Conservation (phyloP, 2,113 vertebrate genomes). For the Eptesicus fuscus region DNA sequence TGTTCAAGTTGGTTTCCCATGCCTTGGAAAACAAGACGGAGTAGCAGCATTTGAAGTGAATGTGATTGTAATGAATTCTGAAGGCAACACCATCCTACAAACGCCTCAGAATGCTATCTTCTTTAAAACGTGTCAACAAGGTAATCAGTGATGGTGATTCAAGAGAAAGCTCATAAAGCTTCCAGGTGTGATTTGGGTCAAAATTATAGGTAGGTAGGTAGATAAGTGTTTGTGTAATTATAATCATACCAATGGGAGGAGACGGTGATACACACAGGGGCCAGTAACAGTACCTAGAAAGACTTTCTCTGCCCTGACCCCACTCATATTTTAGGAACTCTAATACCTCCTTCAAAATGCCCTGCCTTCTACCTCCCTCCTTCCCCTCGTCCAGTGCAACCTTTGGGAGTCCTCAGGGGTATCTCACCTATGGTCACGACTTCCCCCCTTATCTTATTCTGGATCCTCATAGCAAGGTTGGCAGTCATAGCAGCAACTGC, state of each 20-base stretch:
- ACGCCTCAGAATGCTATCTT: conserved; percentile 93
- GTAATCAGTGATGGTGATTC: conserved; percentile 72
- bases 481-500: background rate
- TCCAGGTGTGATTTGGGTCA: background rate
- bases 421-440: background rate
- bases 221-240: background rate
- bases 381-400: background rate
- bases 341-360: background rate
- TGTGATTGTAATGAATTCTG: conserved; percentile 90
- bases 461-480: background rate
- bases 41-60: conserved; percentile 93
- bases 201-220: background rate
- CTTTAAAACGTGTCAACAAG: conserved; percentile 95
- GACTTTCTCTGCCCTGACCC: background rate
- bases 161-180: background rate
- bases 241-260: background rate
- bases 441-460: background rate
- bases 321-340: background rate
- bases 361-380: background rate
- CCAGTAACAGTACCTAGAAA: background rate
- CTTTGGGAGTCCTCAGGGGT: background rate
- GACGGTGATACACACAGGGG: background rate
- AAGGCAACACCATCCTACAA: conserved; percentile 89
- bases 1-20: conserved; percentile 92
- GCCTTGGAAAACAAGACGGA: conserved; percentile 90